Base-by-base conservation (phyloP, 2,797 vertebrate species). In the Acipenser ruthenus region DNA sequence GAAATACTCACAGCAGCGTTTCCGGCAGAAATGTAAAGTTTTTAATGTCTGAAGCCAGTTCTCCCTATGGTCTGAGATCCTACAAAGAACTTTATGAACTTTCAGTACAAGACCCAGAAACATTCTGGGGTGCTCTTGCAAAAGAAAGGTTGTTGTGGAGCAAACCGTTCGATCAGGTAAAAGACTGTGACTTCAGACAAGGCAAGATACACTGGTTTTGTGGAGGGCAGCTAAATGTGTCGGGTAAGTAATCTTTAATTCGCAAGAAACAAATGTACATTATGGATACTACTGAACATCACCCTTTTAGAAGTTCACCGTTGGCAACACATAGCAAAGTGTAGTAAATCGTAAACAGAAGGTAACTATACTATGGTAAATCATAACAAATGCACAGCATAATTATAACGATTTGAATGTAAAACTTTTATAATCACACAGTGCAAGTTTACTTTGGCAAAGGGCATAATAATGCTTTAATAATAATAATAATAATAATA, bases 201-300 rank as follows among this genome's bases (percentile, higher is more conserved):
- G 86, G 92, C 10, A 79, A 73, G 63, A 84, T 94, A 37, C 81
- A 73, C 65, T 97, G 95, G 95, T 97, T 98, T 76, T 83, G 87
- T 64, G 95, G 95, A 55, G 96, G 95, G 58, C 86, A 87, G 68
- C 80, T 97, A 2, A 96, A 98, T 56, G 93, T 96, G 49, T 95
- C 95, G 1, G 95, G 95, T 97, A 84, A 93, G 88, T 37, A 37
- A 37, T 4, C 37, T 37, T 37, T 5, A 37, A 37, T 37, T 37
- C 37, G 37, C 37, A 37, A 37, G 37, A 37, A 37, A 37, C 37
- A 37, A 37, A 37, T 37, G 37, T 4, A 37, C 37, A 37, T 37
- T 5, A 37, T 37, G 37, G 37, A 37, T 37, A 37, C 5, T 37
- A 37, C 37, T 37, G 37, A 37, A 37, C 18, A 18, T 18, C 18